These are phyloP conservation scores for Halesus radiatus DNA, from an alignment of 1,140 invertebrate genomes.

Conservation along the genomic window DNA sequence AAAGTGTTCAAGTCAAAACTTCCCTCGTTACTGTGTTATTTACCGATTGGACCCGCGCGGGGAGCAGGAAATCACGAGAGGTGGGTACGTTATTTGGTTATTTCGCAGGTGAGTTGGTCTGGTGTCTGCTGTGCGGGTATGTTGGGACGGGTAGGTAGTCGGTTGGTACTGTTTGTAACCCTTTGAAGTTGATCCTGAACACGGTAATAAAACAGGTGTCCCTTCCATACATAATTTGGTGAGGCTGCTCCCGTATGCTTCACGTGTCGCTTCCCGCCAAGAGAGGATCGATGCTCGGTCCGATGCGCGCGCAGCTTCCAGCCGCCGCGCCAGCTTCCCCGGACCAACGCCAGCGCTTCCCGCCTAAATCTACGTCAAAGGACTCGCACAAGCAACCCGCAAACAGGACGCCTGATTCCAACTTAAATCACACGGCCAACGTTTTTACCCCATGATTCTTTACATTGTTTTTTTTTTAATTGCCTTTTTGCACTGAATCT, in stretches of 20 bases:
- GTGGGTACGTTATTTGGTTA: neutral
- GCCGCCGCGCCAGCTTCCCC: constrained; percentile 2
- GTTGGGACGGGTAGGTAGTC: neutral
- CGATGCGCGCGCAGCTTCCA: constrained; percentile 41
- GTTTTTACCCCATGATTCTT: no score
- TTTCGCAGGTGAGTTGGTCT: neutral
- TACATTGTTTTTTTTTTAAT: no score
- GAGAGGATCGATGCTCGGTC: constrained; percentile 48
- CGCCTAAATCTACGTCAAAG: constrained; percentile 31
- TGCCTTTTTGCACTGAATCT: no score
- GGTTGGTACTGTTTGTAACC: neutral
- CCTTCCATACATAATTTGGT: constrained; percentile 37
- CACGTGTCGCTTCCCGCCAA: constrained; percentile 56
- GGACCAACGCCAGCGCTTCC: constrained; percentile 17
- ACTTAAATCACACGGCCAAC: neutral
- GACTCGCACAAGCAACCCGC: neutral
- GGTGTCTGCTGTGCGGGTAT: neutral
- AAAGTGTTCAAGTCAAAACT: constrained; percentile 4
- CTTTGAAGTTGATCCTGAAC: constrained; percentile 9
- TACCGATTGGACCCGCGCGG: neutral
- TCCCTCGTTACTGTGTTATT: constrained; percentile 1
- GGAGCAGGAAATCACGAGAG: neutral
- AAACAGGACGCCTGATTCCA: neutral
- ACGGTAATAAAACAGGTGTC: constrained; percentile 42
- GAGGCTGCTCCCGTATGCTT: constrained; percentile 49